A percentile compares a stretch with the other conserved stretches of the same genome.
phyloP scores from a whole-genome alignment of 2,888 invertebrate species.

The Lumbricus terrestris region DNA sequence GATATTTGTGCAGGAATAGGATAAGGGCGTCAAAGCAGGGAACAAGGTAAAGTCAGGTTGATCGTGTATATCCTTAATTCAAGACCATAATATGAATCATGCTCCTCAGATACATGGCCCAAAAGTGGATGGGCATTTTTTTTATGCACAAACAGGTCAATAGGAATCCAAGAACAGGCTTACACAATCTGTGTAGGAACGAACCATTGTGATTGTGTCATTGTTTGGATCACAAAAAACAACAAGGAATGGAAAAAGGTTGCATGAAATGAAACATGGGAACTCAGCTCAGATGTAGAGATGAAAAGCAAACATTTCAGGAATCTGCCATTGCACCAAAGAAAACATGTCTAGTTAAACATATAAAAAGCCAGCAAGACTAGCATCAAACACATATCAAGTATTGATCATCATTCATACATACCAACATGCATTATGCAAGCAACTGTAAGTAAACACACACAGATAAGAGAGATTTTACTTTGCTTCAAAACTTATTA shows the following conservation, averaged over 20 bases:
- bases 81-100: not conserved
- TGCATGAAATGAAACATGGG: not conserved
- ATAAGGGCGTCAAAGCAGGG: too few relatives aligned
- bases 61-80: not conserved
- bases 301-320: not conserved
- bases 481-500: not conserved
- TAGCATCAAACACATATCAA: not conserved
- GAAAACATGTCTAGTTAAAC: not conserved
- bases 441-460: not conserved
- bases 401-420: not conserved
- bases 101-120: not conserved
- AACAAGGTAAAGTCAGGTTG: not conserved
- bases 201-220: not conserved
- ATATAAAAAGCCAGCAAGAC: not conserved
- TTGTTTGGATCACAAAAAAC: not conserved
- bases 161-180: not conserved
- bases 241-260: not conserved
- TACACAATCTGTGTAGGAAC: not conserved
- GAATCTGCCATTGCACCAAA: not conserved
- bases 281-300: not conserved
- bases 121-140: not conserved
- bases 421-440: not conserved
- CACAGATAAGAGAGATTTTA: not conserved
- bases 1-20: not conserved
- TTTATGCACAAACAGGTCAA: not conserved